A percentile compares a stretch with the other conserved stretches of the same genome.
phyloP scores from a whole-genome alignment of 2,888 invertebrate genomes.

The Halocaridina rubra region DNA sequence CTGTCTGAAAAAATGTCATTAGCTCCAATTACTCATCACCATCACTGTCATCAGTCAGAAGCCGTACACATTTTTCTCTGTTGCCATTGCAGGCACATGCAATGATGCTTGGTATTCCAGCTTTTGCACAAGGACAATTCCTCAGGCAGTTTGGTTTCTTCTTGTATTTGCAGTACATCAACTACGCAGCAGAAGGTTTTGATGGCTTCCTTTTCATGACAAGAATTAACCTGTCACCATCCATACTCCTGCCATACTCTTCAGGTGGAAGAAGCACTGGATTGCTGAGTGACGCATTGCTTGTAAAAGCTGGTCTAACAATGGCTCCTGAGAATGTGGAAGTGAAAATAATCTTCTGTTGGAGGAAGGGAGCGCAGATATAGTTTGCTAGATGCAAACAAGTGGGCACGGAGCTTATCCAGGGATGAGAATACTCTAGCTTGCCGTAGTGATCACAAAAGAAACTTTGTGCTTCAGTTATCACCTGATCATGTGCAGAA shows the following conservation, averaged over 20 bases:
- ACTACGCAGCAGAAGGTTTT: background rate
- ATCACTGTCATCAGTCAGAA: background rate
- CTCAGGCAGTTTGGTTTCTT: background rate
- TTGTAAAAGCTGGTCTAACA: background rate
- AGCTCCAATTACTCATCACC: too few relatives aligned
- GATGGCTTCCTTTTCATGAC: background rate
- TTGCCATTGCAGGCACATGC: constrained; percentile 9
- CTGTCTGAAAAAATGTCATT: too few relatives aligned
- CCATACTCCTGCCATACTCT: background rate
- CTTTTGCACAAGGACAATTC: background rate
- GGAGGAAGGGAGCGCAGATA: background rate
- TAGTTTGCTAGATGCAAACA: background rate
- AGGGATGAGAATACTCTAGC: background rate
- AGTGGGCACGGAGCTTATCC: background rate
- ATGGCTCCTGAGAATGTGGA: background rate
- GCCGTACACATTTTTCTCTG: background rate
- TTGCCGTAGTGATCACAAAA: background rate
- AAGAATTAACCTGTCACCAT: background rate
- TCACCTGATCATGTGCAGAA: background rate
- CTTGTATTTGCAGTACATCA: background rate
- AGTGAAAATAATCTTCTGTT: background rate
- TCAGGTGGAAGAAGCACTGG: background rate
- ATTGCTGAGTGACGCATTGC: background rate
- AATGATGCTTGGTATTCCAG: background rate
- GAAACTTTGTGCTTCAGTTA: background rate